Evolutionary conservation across 2,888 invertebrate genomes (phyloP), one percentile per base, ranked within the genome.

Genomic region (Lithophane socia): DNA sequence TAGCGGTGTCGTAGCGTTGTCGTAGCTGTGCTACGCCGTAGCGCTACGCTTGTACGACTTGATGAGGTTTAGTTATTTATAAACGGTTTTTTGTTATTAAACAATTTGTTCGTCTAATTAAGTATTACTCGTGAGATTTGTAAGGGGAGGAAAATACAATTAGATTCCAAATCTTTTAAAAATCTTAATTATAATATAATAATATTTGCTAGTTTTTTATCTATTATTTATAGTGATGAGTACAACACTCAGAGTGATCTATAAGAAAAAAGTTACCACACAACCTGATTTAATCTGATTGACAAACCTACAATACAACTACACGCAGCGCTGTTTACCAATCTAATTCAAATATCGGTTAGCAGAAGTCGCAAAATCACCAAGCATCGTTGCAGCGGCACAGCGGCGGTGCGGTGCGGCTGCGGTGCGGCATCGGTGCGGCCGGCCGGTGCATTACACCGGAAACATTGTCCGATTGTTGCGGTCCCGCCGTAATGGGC

Each of bases 401-500:
- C 67, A 71, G 69, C 66, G 64, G 56, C 52, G 52, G 56, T 63
- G 73, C 37, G 80, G 81, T 65, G 47, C 75, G 80, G 70, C 77
- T 73, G 69, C 74, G 80, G 73, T 64, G 65, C 72, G 79, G 75
- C 73, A 63, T 71, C 80, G 75, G 77, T 80, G 86, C 85, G 88
- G 88, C 88, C 85, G 83, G 83, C 78, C 89, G 88, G 90, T 92
- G 93, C 93, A 94, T 95, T 94, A 95, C 94, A 94, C 93, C 88
- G 93, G 93, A 92, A 92, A 92, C 92, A 91, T 88, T 87, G 89
- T 88, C 92, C 92, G 92, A 94, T 93, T 93, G 94, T 93, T 95
- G 95, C 91, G 95, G 96, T 93, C 83, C 82, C 87, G 84, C 89
- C 89, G 92, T 96, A 96, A 96, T 96, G 94, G 95, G 93, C 95